These are phyloP conservation scores for Xiphophorus birchmanni DNA, from an alignment of 2,797 vertebrate species.

Conservation along the genomic window DNA sequence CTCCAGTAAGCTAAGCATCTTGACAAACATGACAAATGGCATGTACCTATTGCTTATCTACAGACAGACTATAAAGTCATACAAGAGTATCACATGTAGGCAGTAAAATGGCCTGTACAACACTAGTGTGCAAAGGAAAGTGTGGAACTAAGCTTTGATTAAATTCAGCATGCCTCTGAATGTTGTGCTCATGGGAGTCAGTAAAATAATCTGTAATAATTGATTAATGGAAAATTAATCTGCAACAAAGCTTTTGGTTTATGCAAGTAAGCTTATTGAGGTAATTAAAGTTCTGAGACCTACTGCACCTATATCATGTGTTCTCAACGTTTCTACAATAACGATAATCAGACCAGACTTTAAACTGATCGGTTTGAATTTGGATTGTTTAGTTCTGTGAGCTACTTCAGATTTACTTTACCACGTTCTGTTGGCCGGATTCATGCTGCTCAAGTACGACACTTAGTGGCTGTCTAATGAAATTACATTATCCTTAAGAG, in stretches of 20 bases:
- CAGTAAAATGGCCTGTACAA: not conserved
- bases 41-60: not conserved
- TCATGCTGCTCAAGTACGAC: not conserved
- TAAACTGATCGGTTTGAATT: not conserved
- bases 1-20: not conserved
- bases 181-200: not conserved
- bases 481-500: not conserved
- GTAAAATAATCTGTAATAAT: not conserved
- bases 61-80: not conserved
- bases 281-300: not conserved
- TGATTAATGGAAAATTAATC: slow-evolving; percentile 4
- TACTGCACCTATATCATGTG: not conserved
- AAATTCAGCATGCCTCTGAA: not conserved
- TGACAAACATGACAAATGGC: not conserved
- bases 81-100: not conserved
- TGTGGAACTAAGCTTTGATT: not conserved
- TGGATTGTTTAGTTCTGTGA: not conserved
- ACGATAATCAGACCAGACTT: not conserved
- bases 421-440: not conserved
- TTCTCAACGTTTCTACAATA: not conserved
- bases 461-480: not conserved
- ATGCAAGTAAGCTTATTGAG: not conserved
- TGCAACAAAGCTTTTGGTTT: not conserved
- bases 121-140: not conserved
- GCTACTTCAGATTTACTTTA: not conserved